These are phyloP conservation scores for Drosophila ficusphila DNA, from an alignment of 1,140 invertebrate species.

Conservation along the genomic window DNA sequence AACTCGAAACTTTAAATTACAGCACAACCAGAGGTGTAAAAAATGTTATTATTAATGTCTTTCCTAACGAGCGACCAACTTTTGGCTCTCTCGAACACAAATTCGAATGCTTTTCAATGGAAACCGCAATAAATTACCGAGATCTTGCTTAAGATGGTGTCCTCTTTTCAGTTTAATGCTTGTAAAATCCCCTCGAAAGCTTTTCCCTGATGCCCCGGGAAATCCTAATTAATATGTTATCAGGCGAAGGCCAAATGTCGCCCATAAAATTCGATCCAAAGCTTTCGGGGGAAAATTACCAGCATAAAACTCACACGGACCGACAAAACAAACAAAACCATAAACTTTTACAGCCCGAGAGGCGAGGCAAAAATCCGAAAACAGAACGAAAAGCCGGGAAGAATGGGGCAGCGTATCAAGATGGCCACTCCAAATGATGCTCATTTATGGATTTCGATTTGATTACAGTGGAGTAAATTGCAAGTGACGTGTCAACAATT, in stretches of 20 bases:
- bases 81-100: background rate
- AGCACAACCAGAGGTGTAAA: slow-evolving; percentile 2
- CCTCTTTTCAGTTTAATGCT: slow-evolving; percentile 20
- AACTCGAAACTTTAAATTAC: slow-evolving; percentile 22
- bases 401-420: background rate
- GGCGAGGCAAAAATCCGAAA: slow-evolving; percentile 6
- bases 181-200: slow-evolving; percentile 24
- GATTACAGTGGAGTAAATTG: slow-evolving; percentile 84
- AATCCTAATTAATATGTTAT: slow-evolving; percentile 62
- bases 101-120: slow-evolving; percentile 15
- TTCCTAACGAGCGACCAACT: slow-evolving; percentile 15
- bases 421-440: slow-evolving; percentile 39
- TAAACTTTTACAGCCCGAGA: slow-evolving; percentile 53
- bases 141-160: slow-evolving; percentile 10
- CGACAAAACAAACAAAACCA: slow-evolving; percentile 52
- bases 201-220: slow-evolving; percentile 15
- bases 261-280: slow-evolving; percentile 58
- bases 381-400: background rate
- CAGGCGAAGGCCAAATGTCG: slow-evolving; percentile 46
- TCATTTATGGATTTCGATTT: slow-evolving; percentile 73
- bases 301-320: slow-evolving; percentile 55
- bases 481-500: slow-evolving; percentile 83
- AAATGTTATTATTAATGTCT: slow-evolving; percentile 22
- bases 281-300: slow-evolving; percentile 42
- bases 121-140: slow-evolving; percentile 3